A percentile compares a stretch with the other conserved stretches of the same genome.
phyloP scores from a whole-genome alignment of 2,113 vertebrate species.

The Anser cygnoides region DNA sequence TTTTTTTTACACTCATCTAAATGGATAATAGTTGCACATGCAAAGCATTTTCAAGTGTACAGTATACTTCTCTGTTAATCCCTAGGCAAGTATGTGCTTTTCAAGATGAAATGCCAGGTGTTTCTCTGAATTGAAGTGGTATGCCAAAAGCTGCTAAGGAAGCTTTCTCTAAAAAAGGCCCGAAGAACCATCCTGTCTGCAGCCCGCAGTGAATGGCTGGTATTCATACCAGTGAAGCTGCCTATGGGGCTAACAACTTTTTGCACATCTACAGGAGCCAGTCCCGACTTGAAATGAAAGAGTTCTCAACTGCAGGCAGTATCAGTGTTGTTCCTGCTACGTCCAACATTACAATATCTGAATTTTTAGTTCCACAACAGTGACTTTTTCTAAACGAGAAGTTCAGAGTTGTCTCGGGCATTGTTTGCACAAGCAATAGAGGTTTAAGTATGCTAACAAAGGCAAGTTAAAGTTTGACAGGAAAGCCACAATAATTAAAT shows the following conservation, averaged over 20 bases:
- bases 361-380: not conserved
- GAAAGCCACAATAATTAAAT: not conserved
- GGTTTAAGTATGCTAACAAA: not conserved
- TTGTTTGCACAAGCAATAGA: not conserved
- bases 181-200: not conserved
- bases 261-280: not conserved
- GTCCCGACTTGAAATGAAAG: fast-evolving
- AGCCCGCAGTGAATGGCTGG: not conserved
- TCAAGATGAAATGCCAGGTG: conserved; percentile 17
- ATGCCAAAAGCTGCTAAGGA: not conserved
- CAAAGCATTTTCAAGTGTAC: conserved; percentile 11
- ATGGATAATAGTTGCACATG: conserved; percentile 3
- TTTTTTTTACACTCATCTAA: not conserved
- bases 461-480: not conserved
- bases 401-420: not conserved
- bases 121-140: not conserved
- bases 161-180: not conserved
- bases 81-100: conserved; percentile 3
- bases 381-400: not conserved
- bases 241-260: not conserved
- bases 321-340: not conserved
- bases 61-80: not conserved
- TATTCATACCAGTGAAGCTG: not conserved
- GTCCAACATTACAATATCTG: not conserved
- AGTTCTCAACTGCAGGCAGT: not conserved